These are phyloP conservation scores for Hyposmocoma kahamanoa DNA, from an alignment of 1,140 invertebrate genomes.

Conservation along the genomic window DNA sequence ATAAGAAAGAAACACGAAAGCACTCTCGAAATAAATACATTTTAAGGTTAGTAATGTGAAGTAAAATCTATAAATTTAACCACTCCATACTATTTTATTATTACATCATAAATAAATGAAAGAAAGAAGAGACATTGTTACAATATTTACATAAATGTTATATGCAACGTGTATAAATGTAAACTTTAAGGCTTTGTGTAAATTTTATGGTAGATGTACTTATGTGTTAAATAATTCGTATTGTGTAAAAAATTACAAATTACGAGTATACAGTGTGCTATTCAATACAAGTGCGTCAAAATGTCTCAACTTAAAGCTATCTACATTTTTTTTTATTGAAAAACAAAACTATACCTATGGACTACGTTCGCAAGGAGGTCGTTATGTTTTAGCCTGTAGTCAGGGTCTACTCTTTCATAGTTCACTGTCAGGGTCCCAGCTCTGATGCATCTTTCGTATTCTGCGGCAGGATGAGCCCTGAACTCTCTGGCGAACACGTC, in stretches of 20 bases:
- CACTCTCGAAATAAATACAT: not conserved
- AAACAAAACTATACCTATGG: constrained; percentile 83
- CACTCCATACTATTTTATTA: too few species aligned
- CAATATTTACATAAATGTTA: not conserved
- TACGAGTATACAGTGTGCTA: not conserved
- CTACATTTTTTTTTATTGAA: not conserved
- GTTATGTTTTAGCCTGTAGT: constrained; percentile 95
- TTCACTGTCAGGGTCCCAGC: constrained; percentile 95
- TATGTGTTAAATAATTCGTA: not conserved
- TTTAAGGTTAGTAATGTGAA: not conserved
- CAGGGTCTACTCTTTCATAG: constrained; percentile 92
- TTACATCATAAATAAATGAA: too few species aligned
- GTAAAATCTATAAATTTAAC: too few species aligned
- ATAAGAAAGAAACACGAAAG: too few species aligned
- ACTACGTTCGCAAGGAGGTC: constrained; percentile 95
- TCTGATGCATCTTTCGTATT: constrained; percentile 92
- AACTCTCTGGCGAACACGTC: constrained; percentile 97
- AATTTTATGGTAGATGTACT: not conserved
- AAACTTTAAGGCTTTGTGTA: not conserved
- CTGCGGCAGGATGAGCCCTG: constrained; percentile 91
- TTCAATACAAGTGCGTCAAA: not conserved
- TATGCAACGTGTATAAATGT: not conserved
- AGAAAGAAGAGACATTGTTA: not conserved
- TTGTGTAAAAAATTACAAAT: not conserved
- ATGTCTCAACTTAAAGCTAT: constrained; percentile 2